Evolutionary conservation across 2,797 vertebrate species (phyloP).

Genomic region (Parauchenoglanis ngamensis): DNA sequence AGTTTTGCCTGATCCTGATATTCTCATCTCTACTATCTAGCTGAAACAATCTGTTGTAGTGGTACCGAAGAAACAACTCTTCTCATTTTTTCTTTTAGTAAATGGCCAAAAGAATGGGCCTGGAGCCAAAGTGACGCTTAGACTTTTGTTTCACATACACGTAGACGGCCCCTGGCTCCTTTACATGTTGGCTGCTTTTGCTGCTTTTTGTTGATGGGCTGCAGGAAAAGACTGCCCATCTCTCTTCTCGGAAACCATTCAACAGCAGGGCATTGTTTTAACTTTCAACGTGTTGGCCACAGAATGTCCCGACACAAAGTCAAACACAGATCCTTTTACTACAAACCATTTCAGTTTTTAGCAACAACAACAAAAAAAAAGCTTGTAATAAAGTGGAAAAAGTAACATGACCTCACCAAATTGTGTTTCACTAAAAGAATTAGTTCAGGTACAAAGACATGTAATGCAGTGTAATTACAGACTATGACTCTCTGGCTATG

Average conservation of each 20-base stretch:
- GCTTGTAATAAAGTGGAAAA: background rate
- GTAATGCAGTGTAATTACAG: background rate
- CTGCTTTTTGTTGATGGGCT: background rate
- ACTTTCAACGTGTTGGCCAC: background rate
- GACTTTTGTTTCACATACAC: background rate
- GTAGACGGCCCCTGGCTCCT: background rate
- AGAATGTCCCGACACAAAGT: background rate
- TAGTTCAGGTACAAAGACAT: background rate
- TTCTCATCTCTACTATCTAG: background rate
- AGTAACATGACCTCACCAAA: background rate
- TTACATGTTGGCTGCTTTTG: conserved; percentile 4
- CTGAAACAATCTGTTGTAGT: background rate
- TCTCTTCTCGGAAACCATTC: conserved; percentile 18
- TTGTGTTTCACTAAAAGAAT: background rate
- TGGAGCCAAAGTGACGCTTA: background rate
- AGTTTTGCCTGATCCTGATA: background rate
- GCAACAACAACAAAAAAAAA: too few relatives aligned
- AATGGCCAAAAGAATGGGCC: background rate
- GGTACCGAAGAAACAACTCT: background rate
- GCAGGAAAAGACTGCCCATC: conserved; percentile 12
- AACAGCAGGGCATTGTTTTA: conserved; percentile 18
- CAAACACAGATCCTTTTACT: too few relatives aligned
- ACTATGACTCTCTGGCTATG: background rate
- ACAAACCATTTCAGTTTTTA: background rate
- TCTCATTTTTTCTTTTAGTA: background rate